These are phyloP conservation scores for Natator depressus DNA, from an alignment of 2,113 vertebrate species.

Conservation along the genomic window DNA sequence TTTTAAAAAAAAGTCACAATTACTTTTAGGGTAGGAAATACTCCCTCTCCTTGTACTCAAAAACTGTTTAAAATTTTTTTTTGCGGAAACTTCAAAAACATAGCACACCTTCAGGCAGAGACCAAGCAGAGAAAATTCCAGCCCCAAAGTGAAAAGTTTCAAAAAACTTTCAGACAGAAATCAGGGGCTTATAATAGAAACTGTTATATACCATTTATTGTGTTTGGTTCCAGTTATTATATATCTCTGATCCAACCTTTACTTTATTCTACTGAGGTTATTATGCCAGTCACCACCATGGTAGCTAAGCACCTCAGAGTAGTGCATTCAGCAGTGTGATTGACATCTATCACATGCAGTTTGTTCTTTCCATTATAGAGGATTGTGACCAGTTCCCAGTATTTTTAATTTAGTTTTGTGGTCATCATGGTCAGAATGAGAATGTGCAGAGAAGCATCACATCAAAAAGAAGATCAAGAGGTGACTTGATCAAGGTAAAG, in stretches of 20 bases:
- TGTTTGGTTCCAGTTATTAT: neutral
- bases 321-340: neutral
- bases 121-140: neutral
- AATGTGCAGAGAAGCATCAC: neutral
- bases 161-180: neutral
- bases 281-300: neutral
- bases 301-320: neutral
- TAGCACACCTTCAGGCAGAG: neutral
- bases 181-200: neutral
- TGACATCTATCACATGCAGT: neutral
- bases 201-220: neutral
- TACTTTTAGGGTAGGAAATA: neutral
- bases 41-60: neutral
- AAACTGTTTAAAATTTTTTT: neutral
- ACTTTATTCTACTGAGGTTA: neutral
- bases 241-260: neutral
- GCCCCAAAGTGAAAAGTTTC: neutral
- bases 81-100: neutral
- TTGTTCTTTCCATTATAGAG: neutral
- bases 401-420: neutral
- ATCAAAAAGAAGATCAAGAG: neutral
- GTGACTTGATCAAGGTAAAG: neutral
- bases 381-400: neutral
- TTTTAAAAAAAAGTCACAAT: neutral
- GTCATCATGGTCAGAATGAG: neutral